Evolutionary conservation across 2,888 invertebrate species (phyloP).

Genomic region (Acronicta leporina): DNA sequence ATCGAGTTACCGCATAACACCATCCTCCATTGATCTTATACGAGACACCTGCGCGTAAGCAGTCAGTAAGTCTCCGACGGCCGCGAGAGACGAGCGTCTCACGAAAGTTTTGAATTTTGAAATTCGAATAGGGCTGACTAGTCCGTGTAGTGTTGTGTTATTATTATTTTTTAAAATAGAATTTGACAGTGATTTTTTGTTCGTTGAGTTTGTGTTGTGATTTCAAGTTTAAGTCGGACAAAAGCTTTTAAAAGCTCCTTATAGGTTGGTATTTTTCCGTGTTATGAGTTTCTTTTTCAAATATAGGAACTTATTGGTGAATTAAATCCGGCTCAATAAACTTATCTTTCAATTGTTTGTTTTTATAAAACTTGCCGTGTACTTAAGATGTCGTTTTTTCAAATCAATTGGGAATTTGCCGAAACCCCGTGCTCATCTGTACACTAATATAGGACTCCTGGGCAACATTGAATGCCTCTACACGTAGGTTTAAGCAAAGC

Average conservation of each 20-base stretch:
- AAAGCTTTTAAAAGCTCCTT: constrained; percentile 1
- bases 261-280: constrained; percentile 34
- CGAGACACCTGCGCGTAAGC: constrained; percentile 70
- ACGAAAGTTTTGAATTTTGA: constrained; percentile 5
- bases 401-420: no score
- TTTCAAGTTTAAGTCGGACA: not conserved
- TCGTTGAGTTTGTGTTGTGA: constrained; percentile 16
- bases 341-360: not conserved
- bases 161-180: not conserved
- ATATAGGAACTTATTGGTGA: constrained; percentile 7
- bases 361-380: not conserved
- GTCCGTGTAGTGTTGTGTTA: constrained; percentile 18
- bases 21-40: constrained; percentile 73
- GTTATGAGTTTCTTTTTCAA: not conserved
- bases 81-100: constrained; percentile 39
- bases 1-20: constrained; percentile 63
- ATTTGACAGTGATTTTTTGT: constrained; percentile 4
- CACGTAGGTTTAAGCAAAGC: no score
- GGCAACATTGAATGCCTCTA: no score
- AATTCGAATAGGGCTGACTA: not conserved
- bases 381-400: no score
- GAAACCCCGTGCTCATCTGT: no score
- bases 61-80: constrained; percentile 63
- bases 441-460: no score
- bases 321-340: constrained; percentile 9